phyloP scores from a whole-genome alignment of 2,797 vertebrate genomes.

The Tadarida brasiliensis region DNA sequence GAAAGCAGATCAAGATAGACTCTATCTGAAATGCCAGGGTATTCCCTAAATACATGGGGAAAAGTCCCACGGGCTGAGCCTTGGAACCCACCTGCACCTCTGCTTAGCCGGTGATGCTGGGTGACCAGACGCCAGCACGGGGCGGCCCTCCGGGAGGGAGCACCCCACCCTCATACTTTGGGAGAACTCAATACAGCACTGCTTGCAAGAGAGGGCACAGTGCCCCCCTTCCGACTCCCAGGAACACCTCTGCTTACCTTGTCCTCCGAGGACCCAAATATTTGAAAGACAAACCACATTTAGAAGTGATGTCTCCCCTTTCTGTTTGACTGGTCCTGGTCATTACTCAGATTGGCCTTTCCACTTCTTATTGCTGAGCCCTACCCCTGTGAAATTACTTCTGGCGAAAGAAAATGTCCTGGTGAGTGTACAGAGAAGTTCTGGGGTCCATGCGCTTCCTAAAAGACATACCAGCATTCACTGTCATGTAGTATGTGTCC shows the following conservation, averaged over 20 bases:
- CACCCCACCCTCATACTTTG: background rate
- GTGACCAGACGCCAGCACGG: background rate
- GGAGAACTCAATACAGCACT: background rate
- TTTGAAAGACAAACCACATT: background rate
- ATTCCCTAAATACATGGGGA: too few relatives aligned
- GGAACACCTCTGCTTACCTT: background rate
- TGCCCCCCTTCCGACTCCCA: too few relatives aligned
- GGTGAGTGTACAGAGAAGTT: rapidly evolving
- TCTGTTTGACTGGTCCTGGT: background rate
- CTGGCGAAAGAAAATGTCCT: background rate
- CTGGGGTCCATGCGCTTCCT: background rate
- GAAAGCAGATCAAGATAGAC: background rate
- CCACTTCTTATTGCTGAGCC: background rate
- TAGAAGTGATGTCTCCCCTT: background rate
- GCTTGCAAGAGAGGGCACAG: rapidly evolving
- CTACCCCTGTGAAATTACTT: background rate
- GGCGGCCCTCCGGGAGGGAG: too few relatives aligned
- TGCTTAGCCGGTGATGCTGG: rapidly evolving
- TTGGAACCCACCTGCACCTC: rapidly evolving
- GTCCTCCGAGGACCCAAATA: background rate
- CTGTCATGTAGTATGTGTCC: rapidly evolving
- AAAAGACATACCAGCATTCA: rapidly evolving
- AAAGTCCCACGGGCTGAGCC: background rate
- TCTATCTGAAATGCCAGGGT: too few relatives aligned
- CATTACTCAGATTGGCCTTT: background rate